Percentiles rank a stretch among this genome's conserved stretches.
Evolutionary conservation across 2,888 invertebrate species (phyloP).

Genomic region (Rotaria sp.): DNA sequence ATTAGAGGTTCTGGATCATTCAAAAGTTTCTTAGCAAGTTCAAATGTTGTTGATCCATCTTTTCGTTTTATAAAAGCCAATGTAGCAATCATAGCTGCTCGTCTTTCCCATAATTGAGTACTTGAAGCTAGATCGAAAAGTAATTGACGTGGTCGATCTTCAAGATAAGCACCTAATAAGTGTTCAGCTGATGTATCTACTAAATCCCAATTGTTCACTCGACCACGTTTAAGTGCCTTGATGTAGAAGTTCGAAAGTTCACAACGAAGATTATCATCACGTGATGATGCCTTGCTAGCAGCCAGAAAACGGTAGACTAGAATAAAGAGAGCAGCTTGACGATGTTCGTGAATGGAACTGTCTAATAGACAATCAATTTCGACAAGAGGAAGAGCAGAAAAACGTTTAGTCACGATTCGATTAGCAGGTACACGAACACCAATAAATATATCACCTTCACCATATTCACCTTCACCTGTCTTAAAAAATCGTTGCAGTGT

Average conservation of each 20-base stretch:
- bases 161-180: conserved; percentile 8
- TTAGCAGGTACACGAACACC: conserved; percentile 18
- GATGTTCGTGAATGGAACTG: conserved; percentile 20
- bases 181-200: not conserved
- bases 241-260: not conserved
- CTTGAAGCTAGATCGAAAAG: conserved; percentile 15
- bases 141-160: not conserved
- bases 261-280: not conserved
- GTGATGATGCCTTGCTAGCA: not conserved
- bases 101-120: conserved; percentile 26
- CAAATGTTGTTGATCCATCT: not conserved
- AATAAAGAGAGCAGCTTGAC: conserved; percentile 2
- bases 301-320: not conserved
- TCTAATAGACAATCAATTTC: conserved; percentile 2
- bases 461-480: conserved; percentile 10
- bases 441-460: conserved; percentile 14
- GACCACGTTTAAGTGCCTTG: not conserved
- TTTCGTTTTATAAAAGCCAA: conserved; percentile 18
- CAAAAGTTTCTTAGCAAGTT: not conserved
- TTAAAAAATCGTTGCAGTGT: not conserved
- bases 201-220: conserved; percentile 29
- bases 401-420: not conserved
- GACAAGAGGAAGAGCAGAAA: not conserved
- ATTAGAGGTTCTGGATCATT: conserved; percentile 9
- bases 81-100: conserved; percentile 13